Evolutionary conservation across 2,797 vertebrate species (phyloP).

Genomic region (Anisognathus igniventris): DNA sequence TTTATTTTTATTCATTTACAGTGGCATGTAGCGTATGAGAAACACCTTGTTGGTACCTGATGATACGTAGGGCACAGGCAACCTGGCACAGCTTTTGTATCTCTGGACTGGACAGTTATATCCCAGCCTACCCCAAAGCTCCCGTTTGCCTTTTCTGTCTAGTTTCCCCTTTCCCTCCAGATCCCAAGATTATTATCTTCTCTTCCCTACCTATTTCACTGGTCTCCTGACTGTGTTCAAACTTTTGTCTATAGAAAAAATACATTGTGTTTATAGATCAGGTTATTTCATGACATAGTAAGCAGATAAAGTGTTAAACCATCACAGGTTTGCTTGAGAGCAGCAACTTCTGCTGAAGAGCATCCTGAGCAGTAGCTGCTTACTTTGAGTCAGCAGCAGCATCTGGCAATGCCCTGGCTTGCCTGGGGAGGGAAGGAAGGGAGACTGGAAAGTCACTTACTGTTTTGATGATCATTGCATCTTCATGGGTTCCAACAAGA

Average conservation of each 20-base stretch:
- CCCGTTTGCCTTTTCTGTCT: neutral
- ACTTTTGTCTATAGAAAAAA: neutral
- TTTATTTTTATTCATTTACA: neutral
- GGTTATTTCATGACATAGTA: neutral
- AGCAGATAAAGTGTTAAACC: neutral
- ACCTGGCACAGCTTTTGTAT: neutral
- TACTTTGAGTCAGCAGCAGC: neutral
- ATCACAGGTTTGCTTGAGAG: neutral
- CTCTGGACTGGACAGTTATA: neutral
- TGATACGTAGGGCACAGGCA: neutral
- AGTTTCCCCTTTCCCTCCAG: neutral
- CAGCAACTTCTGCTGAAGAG: neutral
- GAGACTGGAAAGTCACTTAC: neutral
- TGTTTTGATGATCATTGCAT: neutral
- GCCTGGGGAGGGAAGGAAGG: neutral
- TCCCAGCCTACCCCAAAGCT: neutral
- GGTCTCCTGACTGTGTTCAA: neutral
- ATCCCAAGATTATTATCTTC: neutral
- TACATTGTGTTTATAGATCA: accelerated
- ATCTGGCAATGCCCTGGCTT: neutral
- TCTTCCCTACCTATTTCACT: neutral
- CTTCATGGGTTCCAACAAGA: neutral
- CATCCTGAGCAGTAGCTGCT: neutral
- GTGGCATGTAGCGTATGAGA: neutral
- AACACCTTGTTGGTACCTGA: neutral